phyloP scores from a whole-genome alignment of 1,140 invertebrate genomes.

The Pteromalus puparum region DNA sequence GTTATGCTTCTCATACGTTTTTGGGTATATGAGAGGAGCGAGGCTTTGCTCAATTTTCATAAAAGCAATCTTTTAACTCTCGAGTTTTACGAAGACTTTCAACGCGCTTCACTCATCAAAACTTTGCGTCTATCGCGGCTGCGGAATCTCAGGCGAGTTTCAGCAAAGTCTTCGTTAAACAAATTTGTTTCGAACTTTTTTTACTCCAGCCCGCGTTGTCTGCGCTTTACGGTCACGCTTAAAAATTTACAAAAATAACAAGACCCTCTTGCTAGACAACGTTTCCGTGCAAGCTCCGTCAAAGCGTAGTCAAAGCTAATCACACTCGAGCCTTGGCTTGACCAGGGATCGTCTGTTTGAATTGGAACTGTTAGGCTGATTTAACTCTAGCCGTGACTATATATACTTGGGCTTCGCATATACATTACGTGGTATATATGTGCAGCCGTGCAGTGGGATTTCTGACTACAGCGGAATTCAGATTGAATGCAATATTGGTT shows the following conservation, averaged over 20 bases:
- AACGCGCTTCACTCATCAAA: neutral
- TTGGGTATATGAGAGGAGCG: neutral
- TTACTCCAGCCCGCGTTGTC: neutral
- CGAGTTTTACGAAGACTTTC: neutral
- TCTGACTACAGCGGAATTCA: neutral
- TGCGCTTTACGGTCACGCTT: neutral
- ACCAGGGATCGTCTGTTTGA: slow-evolving; percentile 1
- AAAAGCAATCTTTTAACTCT: neutral
- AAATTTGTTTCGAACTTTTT: slow-evolving; percentile 14
- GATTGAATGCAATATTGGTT: neutral
- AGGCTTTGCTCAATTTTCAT: neutral
- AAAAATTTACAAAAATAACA: neutral
- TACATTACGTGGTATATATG: neutral
- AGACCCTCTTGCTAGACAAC: neutral
- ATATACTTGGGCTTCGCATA: neutral
- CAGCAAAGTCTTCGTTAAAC: neutral
- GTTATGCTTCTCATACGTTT: neutral
- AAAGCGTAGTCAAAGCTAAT: slow-evolving; percentile 25
- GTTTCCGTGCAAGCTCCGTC: neutral
- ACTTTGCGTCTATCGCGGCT: neutral
- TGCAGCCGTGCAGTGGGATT: neutral
- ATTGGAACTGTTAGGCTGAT: neutral
- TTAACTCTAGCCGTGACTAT: neutral
- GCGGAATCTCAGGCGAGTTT: neutral
- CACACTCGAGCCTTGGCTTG: neutral